Conservation (phyloP, 2,888 invertebrate species). For the Troides oblongomaculatus region DNA sequence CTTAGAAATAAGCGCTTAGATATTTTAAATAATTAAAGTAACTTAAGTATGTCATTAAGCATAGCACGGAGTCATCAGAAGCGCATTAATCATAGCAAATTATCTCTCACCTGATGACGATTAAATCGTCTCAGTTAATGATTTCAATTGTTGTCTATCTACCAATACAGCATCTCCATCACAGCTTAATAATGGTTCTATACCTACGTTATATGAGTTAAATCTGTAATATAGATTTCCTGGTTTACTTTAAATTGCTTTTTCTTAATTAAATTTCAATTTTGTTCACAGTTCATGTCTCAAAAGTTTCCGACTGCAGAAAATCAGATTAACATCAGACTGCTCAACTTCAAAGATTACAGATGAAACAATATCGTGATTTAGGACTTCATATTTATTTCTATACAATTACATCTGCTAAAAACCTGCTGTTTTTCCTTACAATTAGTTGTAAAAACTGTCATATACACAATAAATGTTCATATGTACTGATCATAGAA, state of each 20-base stretch:
- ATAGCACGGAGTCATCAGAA: conserved; percentile 35
- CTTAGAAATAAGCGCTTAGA: neutral
- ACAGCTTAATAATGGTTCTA: neutral
- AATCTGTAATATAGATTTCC: too few species aligned
- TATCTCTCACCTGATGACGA: conserved; percentile 46
- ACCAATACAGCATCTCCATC: neutral
- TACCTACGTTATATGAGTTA: neutral
- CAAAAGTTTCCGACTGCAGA: neutral
- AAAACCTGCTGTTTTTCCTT: too few species aligned
- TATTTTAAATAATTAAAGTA: conserved; percentile 14
- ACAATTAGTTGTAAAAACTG: too few species aligned
- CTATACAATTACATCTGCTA: too few species aligned
- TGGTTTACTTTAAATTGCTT: neutral
- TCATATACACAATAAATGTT: too few species aligned
- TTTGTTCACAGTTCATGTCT: neutral
- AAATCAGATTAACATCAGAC: neutral
- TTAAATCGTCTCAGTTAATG: conserved; percentile 42
- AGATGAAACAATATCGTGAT: neutral
- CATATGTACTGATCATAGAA: too few species aligned
- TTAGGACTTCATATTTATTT: neutral
- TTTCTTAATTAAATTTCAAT: neutral
- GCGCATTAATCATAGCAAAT: conserved; percentile 43
- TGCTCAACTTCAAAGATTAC: neutral
- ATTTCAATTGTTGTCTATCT: conserved; percentile 7
- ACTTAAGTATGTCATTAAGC: conserved; percentile 13